Conservation (phyloP, 2,888 invertebrate genomes). For the Andricus curvator region DNA sequence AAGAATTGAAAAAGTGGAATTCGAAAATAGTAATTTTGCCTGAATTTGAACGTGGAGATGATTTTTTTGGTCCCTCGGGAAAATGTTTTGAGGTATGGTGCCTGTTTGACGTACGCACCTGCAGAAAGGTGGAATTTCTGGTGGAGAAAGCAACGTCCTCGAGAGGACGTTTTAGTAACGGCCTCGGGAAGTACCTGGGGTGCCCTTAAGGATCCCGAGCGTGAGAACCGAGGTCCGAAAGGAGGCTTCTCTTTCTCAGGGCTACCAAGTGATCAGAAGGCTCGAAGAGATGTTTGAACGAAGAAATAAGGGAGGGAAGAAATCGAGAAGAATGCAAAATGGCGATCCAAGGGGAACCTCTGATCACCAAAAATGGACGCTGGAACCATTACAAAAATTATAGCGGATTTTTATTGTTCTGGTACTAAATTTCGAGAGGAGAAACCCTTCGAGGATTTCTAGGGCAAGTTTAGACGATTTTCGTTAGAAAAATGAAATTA, state of each 20-base stretch:
- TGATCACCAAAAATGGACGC: background rate
- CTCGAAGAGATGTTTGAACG: constrained; percentile 64
- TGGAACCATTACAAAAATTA: background rate
- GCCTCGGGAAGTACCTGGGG: constrained; percentile 44
- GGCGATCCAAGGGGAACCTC: background rate
- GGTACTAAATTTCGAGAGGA: background rate
- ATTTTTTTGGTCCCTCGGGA: background rate
- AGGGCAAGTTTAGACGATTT: background rate
- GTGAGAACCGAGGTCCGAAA: constrained; percentile 74
- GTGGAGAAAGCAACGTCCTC: constrained; percentile 32
- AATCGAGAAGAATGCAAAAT: constrained; percentile 5
- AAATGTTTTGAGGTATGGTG: background rate
- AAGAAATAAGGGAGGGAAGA: constrained; percentile 2
- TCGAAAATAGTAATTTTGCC: background rate
- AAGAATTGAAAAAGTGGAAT: background rate
- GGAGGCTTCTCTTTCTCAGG: constrained; percentile 71
- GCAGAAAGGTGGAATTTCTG: constrained; percentile 26
- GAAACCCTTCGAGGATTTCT: background rate
- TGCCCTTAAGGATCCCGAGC: constrained; percentile 62
- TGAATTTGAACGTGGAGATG: background rate
- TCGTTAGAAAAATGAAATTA: no score
- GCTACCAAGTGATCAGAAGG: constrained; percentile 70
- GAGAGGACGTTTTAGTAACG: constrained; percentile 39
- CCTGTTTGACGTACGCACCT: constrained; percentile 28
- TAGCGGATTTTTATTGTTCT: background rate